Percentiles rank a stretch among this genome's conserved stretches.
Conservation (phyloP, 2,888 invertebrate genomes). For the Phyto melanocephala region DNA sequence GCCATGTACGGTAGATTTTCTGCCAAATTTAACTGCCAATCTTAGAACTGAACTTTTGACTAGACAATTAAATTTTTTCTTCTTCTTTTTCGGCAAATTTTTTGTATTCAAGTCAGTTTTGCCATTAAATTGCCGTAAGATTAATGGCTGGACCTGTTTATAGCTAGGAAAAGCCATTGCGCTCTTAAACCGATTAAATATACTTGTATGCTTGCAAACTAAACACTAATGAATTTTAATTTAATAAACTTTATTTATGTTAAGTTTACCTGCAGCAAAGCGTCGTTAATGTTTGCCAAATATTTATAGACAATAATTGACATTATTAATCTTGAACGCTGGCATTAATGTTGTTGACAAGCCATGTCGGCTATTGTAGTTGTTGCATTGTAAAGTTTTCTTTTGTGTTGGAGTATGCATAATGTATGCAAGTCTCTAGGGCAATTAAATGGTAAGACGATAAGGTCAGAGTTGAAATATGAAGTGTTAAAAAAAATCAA, state of each 20-base stretch:
- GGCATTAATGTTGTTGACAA: not conserved
- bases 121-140: slow-evolving; percentile 33
- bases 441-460: too few species aligned
- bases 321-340: not conserved
- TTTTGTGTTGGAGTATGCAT: not conserved
- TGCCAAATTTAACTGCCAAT: slow-evolving; percentile 71
- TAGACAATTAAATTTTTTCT: not conserved
- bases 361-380: not conserved
- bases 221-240: too few species aligned
- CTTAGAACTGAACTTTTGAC: slow-evolving; percentile 63
- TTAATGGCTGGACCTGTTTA: slow-evolving; percentile 63
- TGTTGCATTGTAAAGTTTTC: not conserved
- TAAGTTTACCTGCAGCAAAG: too few species aligned
- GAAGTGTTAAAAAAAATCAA: too few species aligned
- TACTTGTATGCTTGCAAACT: too few species aligned
- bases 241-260: too few species aligned
- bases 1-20: slow-evolving; percentile 74
- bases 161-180: slow-evolving; percentile 50
- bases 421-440: not conserved
- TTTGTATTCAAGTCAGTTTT: not conserved
- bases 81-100: not conserved
- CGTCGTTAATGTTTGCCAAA: not conserved
- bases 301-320: not conserved
- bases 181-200: not conserved
- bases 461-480: too few species aligned